These are phyloP conservation scores for Liodrosophila aerea DNA, from an alignment of 2,888 invertebrate species.

Conservation along the genomic window DNA sequence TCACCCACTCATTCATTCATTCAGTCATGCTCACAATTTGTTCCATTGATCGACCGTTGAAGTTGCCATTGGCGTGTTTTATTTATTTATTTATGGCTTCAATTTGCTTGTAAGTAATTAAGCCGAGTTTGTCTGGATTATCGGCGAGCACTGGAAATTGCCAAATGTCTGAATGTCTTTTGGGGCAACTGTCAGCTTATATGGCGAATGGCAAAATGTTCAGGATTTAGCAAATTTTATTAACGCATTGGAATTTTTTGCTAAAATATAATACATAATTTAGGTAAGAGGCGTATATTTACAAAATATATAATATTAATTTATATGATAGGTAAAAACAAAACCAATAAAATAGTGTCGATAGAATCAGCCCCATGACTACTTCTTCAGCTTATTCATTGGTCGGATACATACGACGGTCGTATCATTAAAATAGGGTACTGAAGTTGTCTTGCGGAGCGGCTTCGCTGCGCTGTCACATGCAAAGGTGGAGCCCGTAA, in stretches of 20 bases:
- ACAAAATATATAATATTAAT: too few relatives aligned
- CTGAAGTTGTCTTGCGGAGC: constrained; percentile 26
- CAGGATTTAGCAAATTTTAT: too few relatives aligned
- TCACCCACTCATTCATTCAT: constrained; percentile 6
- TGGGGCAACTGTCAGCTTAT: constrained; percentile 44
- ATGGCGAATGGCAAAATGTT: not conserved
- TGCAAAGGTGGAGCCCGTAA: not conserved
- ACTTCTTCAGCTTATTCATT: not conserved
- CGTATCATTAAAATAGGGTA: constrained; percentile 8
- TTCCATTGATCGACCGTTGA: constrained; percentile 40
- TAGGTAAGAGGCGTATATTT: too few relatives aligned
- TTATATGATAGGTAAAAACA: too few relatives aligned
- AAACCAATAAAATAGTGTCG: too few relatives aligned
- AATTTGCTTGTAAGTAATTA: constrained; percentile 73
- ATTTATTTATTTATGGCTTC: constrained; percentile 74
- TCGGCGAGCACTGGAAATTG: constrained; percentile 52
- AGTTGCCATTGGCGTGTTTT: constrained; percentile 47
- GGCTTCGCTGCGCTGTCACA: not conserved
- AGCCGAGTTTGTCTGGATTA: constrained; percentile 72
- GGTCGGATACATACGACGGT: not conserved
- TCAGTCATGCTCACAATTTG: constrained; percentile 6
- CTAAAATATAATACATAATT: too few relatives aligned
- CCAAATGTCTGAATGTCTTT: constrained; percentile 32
- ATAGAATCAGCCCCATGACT: too few relatives aligned
- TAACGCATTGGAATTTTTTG: too few relatives aligned